Conservation (phyloP, 1,140 invertebrate species). For the Carposina sasakii region DNA sequence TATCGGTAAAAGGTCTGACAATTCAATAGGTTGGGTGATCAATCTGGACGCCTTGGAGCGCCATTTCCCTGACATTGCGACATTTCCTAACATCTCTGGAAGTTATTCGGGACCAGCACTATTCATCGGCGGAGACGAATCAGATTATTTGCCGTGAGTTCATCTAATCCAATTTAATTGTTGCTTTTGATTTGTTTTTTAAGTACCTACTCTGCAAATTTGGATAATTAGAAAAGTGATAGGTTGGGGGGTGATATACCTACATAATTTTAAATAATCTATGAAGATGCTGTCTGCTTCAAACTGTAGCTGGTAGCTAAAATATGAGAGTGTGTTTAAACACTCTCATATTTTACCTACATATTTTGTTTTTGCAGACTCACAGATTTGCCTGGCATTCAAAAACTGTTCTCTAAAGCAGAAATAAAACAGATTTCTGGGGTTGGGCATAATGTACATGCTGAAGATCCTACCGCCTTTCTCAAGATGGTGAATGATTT, state of each 20-base stretch:
- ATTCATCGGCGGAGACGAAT: conserved; percentile 82
- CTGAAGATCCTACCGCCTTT: conserved; percentile 84
- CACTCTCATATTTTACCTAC: too few species aligned
- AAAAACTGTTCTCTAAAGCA: conserved; percentile 79
- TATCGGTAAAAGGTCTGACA: conserved; percentile 27
- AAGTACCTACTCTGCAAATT: conserved; percentile 9
- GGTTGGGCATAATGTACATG: conserved; percentile 90
- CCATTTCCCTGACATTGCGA: conserved; percentile 68
- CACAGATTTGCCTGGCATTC: conserved; percentile 75
- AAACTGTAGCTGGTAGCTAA: too few species aligned
- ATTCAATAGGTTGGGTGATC: conserved; percentile 39
- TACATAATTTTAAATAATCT: too few species aligned
- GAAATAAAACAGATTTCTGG: conserved; percentile 77
- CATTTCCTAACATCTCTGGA: conserved; percentile 70
- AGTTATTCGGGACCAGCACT: conserved; percentile 76
- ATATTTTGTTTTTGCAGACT: conserved; percentile 47
- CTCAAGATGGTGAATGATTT: conserved; percentile 50
- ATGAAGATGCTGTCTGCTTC: too few species aligned
- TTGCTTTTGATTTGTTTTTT: neutral
- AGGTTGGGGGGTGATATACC: too few species aligned
- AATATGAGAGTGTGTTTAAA: too few species aligned
- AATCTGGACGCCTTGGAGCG: conserved; percentile 37
- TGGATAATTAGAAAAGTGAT: too few species aligned
- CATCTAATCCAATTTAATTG: too few species aligned
- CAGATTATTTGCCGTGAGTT: conserved; percentile 79